Evolutionary conservation across 2,797 vertebrate genomes (phyloP).

Genomic region (Monodelphis domestica): DNA sequence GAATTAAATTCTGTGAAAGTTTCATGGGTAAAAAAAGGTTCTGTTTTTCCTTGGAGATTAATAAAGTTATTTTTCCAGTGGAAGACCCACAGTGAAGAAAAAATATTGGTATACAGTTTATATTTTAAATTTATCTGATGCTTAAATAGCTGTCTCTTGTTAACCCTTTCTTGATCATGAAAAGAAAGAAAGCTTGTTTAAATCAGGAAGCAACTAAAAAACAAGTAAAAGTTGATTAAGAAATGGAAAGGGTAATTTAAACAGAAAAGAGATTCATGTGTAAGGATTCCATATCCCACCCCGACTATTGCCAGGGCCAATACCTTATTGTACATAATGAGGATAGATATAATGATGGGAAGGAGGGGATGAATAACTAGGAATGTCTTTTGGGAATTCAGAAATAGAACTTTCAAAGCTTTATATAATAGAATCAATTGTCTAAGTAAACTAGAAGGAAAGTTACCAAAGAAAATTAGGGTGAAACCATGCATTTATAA

Average conservation of each 20-base stretch:
- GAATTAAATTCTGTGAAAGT: not conserved
- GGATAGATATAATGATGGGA: not conserved
- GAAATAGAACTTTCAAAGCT: not conserved
- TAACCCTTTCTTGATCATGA: not conserved
- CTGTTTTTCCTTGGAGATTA: not conserved
- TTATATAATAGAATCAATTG: not conserved
- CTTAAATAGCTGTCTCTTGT: not conserved
- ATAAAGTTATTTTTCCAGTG: not conserved
- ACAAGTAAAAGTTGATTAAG: not conserved
- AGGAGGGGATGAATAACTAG: not conserved
- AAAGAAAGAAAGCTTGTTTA: not conserved
- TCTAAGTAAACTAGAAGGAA: not conserved
- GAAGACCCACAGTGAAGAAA: not conserved
- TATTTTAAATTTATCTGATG: not conserved
- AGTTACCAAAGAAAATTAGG: not conserved
- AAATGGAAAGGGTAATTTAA: not conserved
- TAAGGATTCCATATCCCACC: not conserved
- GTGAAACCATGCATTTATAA: not conserved
- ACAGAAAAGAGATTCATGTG: not conserved
- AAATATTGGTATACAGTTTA: not conserved
- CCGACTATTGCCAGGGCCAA: not conserved
- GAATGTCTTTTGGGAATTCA: not conserved
- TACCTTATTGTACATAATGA: not conserved
- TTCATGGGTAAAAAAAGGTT: not conserved
- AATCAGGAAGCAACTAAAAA: not conserved